These are phyloP conservation scores for Horisme vitalbata DNA, from an alignment of 2,888 invertebrate species.

Conservation along the genomic window DNA sequence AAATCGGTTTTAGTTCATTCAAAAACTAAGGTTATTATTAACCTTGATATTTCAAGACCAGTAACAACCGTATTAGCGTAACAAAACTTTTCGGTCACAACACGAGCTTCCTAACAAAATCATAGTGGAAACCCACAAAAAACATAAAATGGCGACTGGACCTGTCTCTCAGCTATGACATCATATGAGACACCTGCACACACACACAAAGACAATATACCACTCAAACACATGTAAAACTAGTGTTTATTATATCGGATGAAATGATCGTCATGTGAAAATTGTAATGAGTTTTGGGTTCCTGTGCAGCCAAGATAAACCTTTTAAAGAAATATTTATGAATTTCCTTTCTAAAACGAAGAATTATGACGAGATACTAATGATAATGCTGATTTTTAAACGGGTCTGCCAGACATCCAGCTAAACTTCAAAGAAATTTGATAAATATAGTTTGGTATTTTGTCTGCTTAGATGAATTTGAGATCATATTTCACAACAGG, in stretches of 20 bases:
- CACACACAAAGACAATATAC: slow-evolving; percentile 32
- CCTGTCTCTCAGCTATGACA: slow-evolving; percentile 64
- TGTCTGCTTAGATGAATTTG: too few species aligned
- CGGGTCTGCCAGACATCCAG: too few species aligned
- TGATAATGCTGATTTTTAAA: too few species aligned
- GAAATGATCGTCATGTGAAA: slow-evolving; percentile 16
- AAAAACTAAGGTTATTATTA: too few species aligned
- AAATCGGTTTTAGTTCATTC: too few species aligned
- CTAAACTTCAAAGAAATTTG: not conserved
- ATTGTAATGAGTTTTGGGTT: not conserved
- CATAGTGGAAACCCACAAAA: slow-evolving; percentile 32
- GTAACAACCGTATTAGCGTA: too few species aligned
- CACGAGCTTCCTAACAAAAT: slow-evolving; percentile 22
- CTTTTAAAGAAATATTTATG: too few species aligned
- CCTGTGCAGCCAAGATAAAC: not conserved
- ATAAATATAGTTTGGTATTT: not conserved
- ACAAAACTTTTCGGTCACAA: too few species aligned
- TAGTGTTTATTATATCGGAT: slow-evolving; percentile 30
- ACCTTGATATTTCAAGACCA: too few species aligned
- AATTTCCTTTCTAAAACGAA: too few species aligned
- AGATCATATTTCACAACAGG: too few species aligned
- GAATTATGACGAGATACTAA: too few species aligned
- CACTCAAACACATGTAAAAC: slow-evolving; percentile 28
- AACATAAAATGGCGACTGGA: slow-evolving; percentile 39
- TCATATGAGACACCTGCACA: slow-evolving; percentile 60